Conservation (phyloP, 53 echinoderm and acorn worm species). For the Zoroaster sp. region DNA sequence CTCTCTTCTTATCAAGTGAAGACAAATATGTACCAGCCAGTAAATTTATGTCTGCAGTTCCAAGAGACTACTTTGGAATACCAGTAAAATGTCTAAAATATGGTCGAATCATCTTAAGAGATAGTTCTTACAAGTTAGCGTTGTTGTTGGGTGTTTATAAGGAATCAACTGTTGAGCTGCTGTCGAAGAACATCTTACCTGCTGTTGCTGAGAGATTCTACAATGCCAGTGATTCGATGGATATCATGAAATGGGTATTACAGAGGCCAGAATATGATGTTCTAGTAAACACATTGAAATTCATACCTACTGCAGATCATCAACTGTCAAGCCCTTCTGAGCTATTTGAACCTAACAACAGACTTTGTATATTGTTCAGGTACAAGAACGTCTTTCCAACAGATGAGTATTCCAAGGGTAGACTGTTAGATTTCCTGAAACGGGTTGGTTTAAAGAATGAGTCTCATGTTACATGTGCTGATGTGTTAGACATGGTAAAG, state of each 20-base stretch:
- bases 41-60: neutral
- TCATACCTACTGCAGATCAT: slow-evolving; percentile 36
- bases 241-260: slow-evolving; percentile 55
- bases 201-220: slow-evolving; percentile 41
- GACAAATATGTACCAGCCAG: neutral
- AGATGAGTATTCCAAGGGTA: neutral
- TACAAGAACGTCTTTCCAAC: slow-evolving; percentile 59
- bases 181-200: slow-evolving; percentile 22
- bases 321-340: slow-evolving; percentile 37
- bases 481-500: slow-evolving; percentile 37
- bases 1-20: slow-evolving; percentile 21
- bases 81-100: slow-evolving; percentile 16
- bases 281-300: slow-evolving; percentile 32
- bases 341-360: slow-evolving; percentile 60
- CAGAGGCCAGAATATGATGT: neutral
- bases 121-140: neutral
- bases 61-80: slow-evolving; percentile 11
- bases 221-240: neutral
- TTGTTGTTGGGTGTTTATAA: neutral
- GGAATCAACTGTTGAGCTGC: neutral
- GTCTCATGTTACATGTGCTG: neutral
- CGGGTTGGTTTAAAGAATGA: slow-evolving; percentile 29
- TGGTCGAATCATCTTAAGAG: neutral
- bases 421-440: slow-evolving; percentile 2
- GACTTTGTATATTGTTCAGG: slow-evolving; percentile 36